Evolutionary conservation across 2,113 vertebrate species (phyloP).

Genomic region (Potamarius usumacintae): DNA sequence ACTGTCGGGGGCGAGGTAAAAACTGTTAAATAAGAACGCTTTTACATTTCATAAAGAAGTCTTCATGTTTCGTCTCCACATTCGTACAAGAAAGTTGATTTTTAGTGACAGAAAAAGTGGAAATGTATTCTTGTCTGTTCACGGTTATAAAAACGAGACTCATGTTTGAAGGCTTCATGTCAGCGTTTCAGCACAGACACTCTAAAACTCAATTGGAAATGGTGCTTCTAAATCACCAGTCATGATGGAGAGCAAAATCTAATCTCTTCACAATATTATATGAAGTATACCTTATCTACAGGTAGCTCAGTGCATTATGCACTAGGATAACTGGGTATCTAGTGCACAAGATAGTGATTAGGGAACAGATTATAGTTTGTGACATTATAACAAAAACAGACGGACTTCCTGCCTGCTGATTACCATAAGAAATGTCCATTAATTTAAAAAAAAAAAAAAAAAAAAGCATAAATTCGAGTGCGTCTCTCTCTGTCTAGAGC

Average conservation of each 20-base stretch:
- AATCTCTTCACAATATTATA: background rate
- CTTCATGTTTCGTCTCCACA: no score
- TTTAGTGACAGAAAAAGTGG: no score
- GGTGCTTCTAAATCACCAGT: background rate
- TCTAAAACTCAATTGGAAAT: background rate
- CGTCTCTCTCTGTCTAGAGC: conserved; percentile 22
- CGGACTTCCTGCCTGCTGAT: background rate
- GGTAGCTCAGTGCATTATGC: background rate
- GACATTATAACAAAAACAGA: background rate
- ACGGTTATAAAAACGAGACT: no score
- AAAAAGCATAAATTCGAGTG: background rate
- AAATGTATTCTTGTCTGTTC: no score
- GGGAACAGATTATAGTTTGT: background rate
- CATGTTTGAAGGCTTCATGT: no score
- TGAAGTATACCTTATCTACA: background rate
- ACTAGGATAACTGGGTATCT: no score
- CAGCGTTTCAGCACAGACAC: background rate
- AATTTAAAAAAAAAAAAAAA: background rate
- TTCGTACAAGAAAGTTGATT: no score
- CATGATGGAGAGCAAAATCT: background rate
- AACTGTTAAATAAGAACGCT: no score
- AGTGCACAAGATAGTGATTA: background rate
- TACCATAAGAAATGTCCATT: background rate
- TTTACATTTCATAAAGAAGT: no score
- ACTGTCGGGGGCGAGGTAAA: no score